Base-by-base conservation (phyloP, 2,797 vertebrate species). In the Sphenopsis melanotis region DNA sequence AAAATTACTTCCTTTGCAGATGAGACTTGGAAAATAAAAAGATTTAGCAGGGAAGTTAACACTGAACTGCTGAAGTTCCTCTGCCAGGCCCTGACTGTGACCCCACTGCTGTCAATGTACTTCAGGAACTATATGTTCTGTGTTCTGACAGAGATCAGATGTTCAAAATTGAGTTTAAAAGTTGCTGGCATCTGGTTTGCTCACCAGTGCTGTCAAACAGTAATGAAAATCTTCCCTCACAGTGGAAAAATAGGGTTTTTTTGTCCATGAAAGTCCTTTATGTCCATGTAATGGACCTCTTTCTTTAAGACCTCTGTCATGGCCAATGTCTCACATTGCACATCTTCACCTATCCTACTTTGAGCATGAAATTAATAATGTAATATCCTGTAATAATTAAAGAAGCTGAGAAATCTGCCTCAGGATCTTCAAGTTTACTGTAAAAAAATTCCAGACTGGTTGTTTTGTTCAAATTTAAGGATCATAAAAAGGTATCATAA, bases 121-220 rank as follows among this genome's bases (percentile, higher is more conserved):
- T 15, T 71, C 61, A 60, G 52, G 39, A 77, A 47, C 37, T 70
- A 18, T 3, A 29, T 52, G 29, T 52, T 52, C 29, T 49, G 24
- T 75, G 24, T 75, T 44, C 53, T 76, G 15, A 41, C 29, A 44
- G 39, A 63, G 50, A 74, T n/a, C 30, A 69, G 64, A 50, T 5
- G 4, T 17, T 78, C 42, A 50, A 75, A 88, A 78, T 10, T 36
- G 19, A 34, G 9, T 76, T 61, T 18, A 77, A 74, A 93, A 52
- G 11, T 39, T 85, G 34, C 23, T 53, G 37, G 13, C 34, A 65
- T 10, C 3, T 0, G 0, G 3, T 52, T 66, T 83, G 15, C n/a
- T 65, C 47, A 59, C 26, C 24, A 22, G 1, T 29, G 36, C 27
- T 82, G 32, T 37, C 39, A 83, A 79, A 47, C 12, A 47, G 30